These are phyloP conservation scores for Catocala nupta DNA, from an alignment of 2,888 invertebrate genomes.

Conservation along the genomic window DNA sequence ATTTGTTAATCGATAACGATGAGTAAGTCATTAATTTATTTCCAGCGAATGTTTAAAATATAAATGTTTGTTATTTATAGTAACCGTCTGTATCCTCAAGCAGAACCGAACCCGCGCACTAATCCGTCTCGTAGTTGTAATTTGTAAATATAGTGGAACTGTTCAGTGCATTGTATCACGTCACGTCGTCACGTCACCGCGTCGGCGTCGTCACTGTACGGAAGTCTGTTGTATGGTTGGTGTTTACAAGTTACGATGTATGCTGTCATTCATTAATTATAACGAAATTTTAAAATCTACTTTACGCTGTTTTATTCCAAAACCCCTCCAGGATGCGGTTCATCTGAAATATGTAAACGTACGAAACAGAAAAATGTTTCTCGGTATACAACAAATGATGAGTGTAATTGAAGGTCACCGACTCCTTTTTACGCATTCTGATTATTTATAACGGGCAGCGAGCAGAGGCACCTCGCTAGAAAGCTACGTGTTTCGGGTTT, in stretches of 20 bases:
- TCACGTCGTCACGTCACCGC: constrained; percentile 42
- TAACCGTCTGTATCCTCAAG: constrained; percentile 30
- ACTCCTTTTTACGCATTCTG: constrained; percentile 77
- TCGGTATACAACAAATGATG: constrained; percentile 59
- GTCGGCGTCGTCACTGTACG: constrained; percentile 20
- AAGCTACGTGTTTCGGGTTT: constrained; percentile 80
- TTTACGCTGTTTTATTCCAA: constrained; percentile 50
- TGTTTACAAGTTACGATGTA: constrained; percentile 76
- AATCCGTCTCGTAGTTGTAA: constrained; percentile 59
- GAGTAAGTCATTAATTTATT: constrained; percentile 65
- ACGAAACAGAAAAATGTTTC: constrained; percentile 45
- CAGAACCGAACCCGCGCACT: constrained; percentile 44
- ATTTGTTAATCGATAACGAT: constrained; percentile 39
- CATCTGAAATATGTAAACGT: constrained; percentile 27
- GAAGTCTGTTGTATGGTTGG: constrained; percentile 70
- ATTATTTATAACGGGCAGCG: constrained; percentile 79
- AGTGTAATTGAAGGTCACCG: constrained; percentile 75
- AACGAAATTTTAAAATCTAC: constrained; percentile 67
- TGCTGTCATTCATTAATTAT: constrained; percentile 74
- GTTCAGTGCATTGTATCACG: constrained; percentile 51
- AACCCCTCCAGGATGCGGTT: constrained; percentile 14
- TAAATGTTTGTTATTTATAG: constrained; percentile 42
- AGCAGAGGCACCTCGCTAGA: constrained; percentile 71
- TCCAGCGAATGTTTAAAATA: constrained; percentile 48
- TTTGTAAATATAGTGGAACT: constrained; percentile 56